Evolutionary conservation across 2,113 vertebrate species (phyloP).

Genomic region (Microtus montanus): DNA sequence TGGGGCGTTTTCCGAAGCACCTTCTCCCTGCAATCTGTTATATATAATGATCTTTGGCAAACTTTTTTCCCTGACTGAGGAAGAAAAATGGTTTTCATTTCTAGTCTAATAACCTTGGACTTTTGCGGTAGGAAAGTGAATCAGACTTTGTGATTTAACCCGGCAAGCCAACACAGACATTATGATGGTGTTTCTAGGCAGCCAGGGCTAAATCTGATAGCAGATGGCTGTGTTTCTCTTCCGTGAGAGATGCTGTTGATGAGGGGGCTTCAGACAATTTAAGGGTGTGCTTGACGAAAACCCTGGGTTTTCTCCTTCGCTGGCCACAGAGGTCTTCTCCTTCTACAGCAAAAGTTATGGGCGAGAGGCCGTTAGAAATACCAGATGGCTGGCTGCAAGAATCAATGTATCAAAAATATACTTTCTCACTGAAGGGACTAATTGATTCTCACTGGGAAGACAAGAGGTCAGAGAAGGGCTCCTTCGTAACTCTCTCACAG

Average conservation of each 20-base stretch:
- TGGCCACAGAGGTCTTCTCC: background rate
- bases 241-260: constrained; percentile 13
- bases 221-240: background rate
- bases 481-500: constrained; percentile 34
- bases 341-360: constrained; percentile 74
- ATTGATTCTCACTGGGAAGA: constrained; percentile 72
- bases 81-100: constrained; percentile 78
- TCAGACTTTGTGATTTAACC: constrained; percentile 66
- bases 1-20: constrained; percentile 39
- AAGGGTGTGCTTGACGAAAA: constrained; percentile 35
- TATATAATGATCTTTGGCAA: constrained; percentile 36
- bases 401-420: constrained; percentile 80
- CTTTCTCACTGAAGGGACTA: constrained; percentile 55
- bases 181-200: constrained; percentile 17
- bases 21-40: constrained; percentile 14
- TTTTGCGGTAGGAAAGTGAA: constrained; percentile 46
- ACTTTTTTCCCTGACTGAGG: constrained; percentile 19
- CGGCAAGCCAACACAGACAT: constrained; percentile 33
- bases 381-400: constrained; percentile 62
- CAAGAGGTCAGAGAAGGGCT: constrained; percentile 35
- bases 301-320: constrained; percentile 60
- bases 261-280: background rate
- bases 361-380: constrained; percentile 78
- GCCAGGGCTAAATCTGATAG: background rate
- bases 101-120: constrained; percentile 51